Evolutionary conservation across 2,888 invertebrate genomes (phyloP).

Genomic region (Pteria penguin): DNA sequence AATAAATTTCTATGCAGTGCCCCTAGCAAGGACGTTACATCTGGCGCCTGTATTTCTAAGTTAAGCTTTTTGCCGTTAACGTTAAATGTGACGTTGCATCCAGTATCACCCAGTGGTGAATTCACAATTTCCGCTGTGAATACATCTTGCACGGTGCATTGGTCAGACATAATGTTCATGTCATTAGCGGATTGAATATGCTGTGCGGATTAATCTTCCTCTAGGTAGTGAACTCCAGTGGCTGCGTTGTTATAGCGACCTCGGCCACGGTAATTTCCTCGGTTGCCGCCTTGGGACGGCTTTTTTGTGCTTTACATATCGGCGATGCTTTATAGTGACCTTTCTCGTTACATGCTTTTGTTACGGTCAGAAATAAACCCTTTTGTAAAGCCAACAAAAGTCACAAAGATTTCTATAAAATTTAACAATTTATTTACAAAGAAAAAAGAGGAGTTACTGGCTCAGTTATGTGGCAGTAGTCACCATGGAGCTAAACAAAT

Average conservation of each 20-base stretch:
- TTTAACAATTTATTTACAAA: no score
- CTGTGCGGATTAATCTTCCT: background rate
- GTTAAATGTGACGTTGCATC: background rate
- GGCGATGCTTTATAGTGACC: constrained; percentile 35
- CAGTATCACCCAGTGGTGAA: background rate
- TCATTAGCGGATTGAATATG: background rate
- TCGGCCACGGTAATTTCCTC: background rate
- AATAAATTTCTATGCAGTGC: constrained; percentile 22
- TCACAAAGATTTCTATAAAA: no score
- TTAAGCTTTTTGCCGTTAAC: background rate
- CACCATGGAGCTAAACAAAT: no score
- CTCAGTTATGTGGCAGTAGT: no score
- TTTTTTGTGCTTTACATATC: background rate
- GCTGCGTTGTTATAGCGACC: background rate
- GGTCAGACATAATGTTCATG: constrained; percentile 25
- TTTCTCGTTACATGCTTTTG: constrained; percentile 23
- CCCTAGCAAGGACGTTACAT: constrained; percentile 37
- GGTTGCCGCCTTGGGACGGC: background rate
- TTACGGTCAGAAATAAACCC: no score
- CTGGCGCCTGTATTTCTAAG: constrained; percentile 33
- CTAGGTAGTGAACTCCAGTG: background rate
- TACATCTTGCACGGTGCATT: constrained; percentile 26
- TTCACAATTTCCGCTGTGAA: constrained; percentile 12
- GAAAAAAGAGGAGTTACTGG: no score
- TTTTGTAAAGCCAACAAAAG: no score